Conservation (phyloP, 2,888 invertebrate genomes). For the Endomychus coccineus region DNA sequence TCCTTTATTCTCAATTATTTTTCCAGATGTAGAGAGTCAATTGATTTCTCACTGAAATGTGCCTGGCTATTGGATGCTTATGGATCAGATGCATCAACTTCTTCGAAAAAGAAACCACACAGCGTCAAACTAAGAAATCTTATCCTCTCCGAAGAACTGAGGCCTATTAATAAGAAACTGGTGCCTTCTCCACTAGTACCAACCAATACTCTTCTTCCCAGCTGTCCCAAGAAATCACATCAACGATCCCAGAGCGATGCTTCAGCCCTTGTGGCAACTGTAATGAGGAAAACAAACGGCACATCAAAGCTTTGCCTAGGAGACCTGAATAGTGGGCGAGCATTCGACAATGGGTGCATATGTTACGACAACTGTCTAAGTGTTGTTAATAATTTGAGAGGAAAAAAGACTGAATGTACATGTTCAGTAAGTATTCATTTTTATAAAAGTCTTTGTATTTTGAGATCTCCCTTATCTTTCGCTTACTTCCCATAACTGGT, state of each 20-base stretch:
- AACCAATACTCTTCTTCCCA: slow-evolving; percentile 29
- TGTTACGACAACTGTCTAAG: slow-evolving; percentile 82
- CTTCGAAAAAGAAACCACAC: slow-evolving; percentile 65
- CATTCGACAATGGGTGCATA: slow-evolving; percentile 93
- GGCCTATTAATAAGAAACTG: slow-evolving; percentile 28
- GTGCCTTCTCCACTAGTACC: slow-evolving; percentile 35
- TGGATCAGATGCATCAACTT: slow-evolving; percentile 63
- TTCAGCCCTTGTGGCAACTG: slow-evolving; percentile 56
- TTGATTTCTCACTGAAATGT: slow-evolving; percentile 92
- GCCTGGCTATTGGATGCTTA: slow-evolving; percentile 96
- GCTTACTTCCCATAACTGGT: too few species aligned
- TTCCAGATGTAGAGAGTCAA: slow-evolving; percentile 82
- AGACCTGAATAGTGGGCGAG: slow-evolving; percentile 87
- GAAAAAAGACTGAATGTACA: slow-evolving; percentile 67
- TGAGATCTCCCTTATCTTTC: too few species aligned
- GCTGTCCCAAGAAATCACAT: slow-evolving; percentile 65
- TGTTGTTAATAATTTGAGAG: slow-evolving; percentile 68
- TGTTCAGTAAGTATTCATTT: slow-evolving; percentile 59
- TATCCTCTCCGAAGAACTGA: slow-evolving; percentile 61
- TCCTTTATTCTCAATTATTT: too few species aligned
- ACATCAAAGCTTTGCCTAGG: slow-evolving; percentile 68
- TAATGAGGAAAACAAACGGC: slow-evolving; percentile 22
- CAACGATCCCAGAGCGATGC: slow-evolving; percentile 77
- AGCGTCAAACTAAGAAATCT: slow-evolving; percentile 67
- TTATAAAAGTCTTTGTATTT: too few species aligned